phyloP scores from a whole-genome alignment of 2,888 invertebrate species.

The Himalopsyche japonica region DNA sequence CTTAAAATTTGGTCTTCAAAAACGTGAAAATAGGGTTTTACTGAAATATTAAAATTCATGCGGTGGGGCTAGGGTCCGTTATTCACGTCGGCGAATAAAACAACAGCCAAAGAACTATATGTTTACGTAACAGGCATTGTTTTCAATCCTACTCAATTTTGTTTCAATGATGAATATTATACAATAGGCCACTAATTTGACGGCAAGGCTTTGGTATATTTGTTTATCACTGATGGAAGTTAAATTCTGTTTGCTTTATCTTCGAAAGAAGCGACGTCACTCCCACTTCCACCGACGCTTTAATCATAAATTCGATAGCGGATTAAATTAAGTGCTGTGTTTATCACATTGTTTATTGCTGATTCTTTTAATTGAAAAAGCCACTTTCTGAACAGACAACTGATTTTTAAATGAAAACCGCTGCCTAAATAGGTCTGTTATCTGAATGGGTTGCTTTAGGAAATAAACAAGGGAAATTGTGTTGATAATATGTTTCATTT shows the following conservation, averaged over 20 bases:
- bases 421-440: not conserved
- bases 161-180: too few species aligned
- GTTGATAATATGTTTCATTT: too few species aligned
- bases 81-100: too few species aligned
- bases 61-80: too few species aligned
- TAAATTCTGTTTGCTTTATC: slow-evolving; percentile 24
- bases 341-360: not conserved
- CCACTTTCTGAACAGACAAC: not conserved
- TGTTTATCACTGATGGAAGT: not conserved
- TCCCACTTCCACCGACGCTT: not conserved
- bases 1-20: too few species aligned
- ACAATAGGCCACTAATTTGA: too few species aligned
- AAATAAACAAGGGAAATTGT: not conserved
- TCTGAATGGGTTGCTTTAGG: not conserved
- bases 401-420: not conserved
- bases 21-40: too few species aligned
- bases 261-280: not conserved
- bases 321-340: not conserved
- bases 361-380: not conserved
- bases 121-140: too few species aligned
- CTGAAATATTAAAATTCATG: too few species aligned
- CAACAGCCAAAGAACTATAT: too few species aligned
- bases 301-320: not conserved
- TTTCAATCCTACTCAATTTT: too few species aligned
- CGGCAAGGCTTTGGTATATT: not conserved